Evolutionary conservation across 2,797 vertebrate species (phyloP).

Genomic region (Martes flavigula): DNA sequence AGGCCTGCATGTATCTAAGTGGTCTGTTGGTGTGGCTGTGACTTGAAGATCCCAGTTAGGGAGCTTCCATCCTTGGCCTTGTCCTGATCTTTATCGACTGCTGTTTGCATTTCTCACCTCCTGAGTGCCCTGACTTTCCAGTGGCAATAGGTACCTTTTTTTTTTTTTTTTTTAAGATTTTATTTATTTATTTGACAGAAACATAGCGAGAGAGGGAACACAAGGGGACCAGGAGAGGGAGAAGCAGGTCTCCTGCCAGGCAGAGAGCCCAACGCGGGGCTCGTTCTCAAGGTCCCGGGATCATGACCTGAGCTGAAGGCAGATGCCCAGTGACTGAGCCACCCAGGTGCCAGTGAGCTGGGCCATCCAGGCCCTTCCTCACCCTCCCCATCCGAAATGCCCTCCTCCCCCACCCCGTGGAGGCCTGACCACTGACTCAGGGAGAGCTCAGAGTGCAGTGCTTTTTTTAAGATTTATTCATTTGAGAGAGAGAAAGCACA

Average conservation of each 20-base stretch:
- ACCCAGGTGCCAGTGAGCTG: too few relatives aligned
- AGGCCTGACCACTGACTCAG: too few relatives aligned
- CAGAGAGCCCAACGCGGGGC: too few relatives aligned
- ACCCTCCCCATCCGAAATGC: background rate
- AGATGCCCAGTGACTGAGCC: too few relatives aligned
- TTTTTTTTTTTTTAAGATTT: too few relatives aligned
- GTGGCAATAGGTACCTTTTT: background rate
- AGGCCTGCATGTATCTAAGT: background rate
- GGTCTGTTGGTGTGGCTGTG: background rate
- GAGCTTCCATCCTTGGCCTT: background rate
- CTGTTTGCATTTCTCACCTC: background rate
- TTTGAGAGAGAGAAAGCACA: background rate
- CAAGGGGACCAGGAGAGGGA: too few relatives aligned
- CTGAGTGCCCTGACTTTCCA: background rate
- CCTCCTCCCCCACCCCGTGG: fast-evolving
- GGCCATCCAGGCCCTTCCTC: background rate
- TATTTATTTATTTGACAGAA: too few relatives aligned
- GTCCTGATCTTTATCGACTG: background rate
- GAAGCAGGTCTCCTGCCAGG: too few relatives aligned
- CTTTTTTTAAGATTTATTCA: background rate
- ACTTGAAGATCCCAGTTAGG: background rate
- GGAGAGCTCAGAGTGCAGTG: background rate
- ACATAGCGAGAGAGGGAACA: too few relatives aligned
- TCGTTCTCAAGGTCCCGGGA: too few relatives aligned
- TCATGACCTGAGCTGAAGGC: too few relatives aligned